phyloP scores from a whole-genome alignment of 1,140 invertebrate genomes.

The Araneus ventricosus region DNA sequence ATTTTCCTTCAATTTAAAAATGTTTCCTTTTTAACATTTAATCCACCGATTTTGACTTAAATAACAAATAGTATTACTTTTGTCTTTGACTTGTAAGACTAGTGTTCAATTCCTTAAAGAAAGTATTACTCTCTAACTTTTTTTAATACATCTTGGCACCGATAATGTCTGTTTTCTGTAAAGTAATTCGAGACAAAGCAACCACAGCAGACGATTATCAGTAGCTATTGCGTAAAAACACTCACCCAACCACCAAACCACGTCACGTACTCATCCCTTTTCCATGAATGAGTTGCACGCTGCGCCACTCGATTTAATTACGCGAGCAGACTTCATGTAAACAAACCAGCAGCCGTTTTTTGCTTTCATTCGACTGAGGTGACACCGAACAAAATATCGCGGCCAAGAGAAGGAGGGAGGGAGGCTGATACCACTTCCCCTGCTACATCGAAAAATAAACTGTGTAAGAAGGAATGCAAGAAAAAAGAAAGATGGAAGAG shows the following conservation, averaged over 20 bases:
- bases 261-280: background rate
- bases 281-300: slow-evolving; percentile 21
- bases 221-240: background rate
- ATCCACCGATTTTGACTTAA: too few species aligned
- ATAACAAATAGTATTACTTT: too few species aligned
- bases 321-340: background rate
- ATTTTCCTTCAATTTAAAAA: too few species aligned
- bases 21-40: too few species aligned
- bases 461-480: background rate
- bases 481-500: slow-evolving; percentile 14
- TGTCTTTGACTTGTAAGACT: too few species aligned
- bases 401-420: background rate
- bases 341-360: background rate
- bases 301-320: background rate
- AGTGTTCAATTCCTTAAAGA: too few species aligned
- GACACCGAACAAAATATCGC: background rate
- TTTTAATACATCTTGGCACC: too few species aligned
- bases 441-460: slow-evolving; percentile 4
- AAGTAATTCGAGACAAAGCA: too few species aligned
- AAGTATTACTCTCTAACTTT: too few species aligned
- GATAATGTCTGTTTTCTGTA: too few species aligned
- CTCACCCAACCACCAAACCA: background rate
- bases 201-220: background rate
- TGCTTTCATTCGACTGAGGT: background rate
- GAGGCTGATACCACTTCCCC: background rate